Evolutionary conservation across 2,797 vertebrate species (phyloP).

Genomic region (Xerus rutilus): DNA sequence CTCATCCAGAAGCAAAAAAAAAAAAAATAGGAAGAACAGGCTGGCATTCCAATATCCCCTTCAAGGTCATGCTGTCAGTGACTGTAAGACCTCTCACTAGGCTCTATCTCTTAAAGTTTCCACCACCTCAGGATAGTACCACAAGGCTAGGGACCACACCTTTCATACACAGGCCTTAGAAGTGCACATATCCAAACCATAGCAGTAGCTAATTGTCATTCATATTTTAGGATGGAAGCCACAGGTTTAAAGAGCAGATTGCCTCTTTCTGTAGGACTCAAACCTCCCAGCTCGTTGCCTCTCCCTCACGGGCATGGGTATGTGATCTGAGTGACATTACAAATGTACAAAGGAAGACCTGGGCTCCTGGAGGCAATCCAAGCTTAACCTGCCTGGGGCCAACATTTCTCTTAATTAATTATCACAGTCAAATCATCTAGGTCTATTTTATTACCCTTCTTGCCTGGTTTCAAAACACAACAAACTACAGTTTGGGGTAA

Average conservation of each 20-base stretch:
- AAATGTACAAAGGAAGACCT: not conserved
- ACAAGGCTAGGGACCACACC: not conserved
- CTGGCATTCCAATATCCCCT: not conserved
- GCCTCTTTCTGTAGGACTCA: not conserved
- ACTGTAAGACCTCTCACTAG: no score
- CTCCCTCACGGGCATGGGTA: not conserved
- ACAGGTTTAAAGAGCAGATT: conserved; percentile 11
- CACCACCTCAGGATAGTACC: not conserved
- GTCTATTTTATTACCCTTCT: not conserved
- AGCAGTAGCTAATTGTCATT: not conserved
- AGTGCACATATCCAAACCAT: not conserved
- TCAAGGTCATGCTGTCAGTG: no score
- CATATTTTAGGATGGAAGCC: not conserved
- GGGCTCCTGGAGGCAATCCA: not conserved
- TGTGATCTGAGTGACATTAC: not conserved
- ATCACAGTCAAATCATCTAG: not conserved
- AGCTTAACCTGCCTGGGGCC: not conserved
- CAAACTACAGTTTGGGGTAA: not conserved
- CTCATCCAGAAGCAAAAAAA: not conserved
- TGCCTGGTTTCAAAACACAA: conserved; percentile 5
- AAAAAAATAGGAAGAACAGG: not conserved
- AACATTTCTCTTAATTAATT: conserved; percentile 52
- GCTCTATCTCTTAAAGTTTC: not conserved
- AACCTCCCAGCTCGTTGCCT: not conserved
- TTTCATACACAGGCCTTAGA: not conserved